Evolutionary conservation across 2,888 invertebrate species (phyloP).

Genomic region (Ecdyonurus torrentis): DNA sequence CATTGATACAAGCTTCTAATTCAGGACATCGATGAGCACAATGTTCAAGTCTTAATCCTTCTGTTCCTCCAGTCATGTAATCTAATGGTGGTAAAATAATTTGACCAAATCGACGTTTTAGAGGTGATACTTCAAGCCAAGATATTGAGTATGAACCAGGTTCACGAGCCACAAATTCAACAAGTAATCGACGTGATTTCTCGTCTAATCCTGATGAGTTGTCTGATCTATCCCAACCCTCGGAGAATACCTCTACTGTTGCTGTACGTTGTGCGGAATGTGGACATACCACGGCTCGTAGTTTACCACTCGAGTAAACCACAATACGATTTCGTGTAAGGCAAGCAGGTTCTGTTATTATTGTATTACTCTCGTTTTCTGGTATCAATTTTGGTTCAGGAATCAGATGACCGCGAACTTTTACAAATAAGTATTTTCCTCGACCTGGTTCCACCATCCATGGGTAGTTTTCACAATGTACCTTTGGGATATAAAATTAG

Average conservation of each 20-base stretch:
- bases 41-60: constrained; percentile 34
- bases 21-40: constrained; percentile 62
- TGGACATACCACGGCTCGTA: constrained; percentile 43
- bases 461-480: constrained; percentile 61
- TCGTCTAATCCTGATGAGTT: constrained; percentile 26
- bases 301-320: constrained; percentile 52
- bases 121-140: constrained; percentile 55
- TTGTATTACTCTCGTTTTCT: neutral
- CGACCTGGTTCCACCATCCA: constrained; percentile 64
- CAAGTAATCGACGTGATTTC: constrained; percentile 48
- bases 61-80: constrained; percentile 24
- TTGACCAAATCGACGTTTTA: neutral
- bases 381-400: constrained; percentile 14
- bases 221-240: constrained; percentile 45
- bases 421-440: constrained; percentile 61
- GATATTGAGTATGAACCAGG: constrained; percentile 56
- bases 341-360: constrained; percentile 33
- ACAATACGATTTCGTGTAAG: constrained; percentile 62
- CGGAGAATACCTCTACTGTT: constrained; percentile 44
- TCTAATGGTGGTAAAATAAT: constrained; percentile 33
- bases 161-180: constrained; percentile 65
- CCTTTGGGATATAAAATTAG: too few relatives aligned
- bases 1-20: constrained; percentile 62
- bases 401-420: constrained; percentile 41
- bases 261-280: constrained; percentile 11